phyloP scores from a whole-genome alignment of 2,888 invertebrate species.

The Drosophila neotestacea region DNA sequence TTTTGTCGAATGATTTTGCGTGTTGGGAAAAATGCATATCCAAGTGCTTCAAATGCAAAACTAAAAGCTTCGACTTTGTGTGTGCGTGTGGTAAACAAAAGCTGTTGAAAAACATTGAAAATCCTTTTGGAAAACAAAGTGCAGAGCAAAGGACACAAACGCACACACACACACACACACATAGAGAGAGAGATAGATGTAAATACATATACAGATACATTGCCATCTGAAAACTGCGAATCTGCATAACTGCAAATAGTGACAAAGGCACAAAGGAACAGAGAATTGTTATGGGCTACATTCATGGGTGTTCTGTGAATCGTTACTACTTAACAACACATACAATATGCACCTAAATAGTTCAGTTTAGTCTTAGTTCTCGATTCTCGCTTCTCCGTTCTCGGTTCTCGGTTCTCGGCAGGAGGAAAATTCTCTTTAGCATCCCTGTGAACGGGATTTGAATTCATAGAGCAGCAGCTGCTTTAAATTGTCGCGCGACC shows the following conservation, averaged over 20 bases:
- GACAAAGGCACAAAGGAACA: slow-evolving; percentile 21
- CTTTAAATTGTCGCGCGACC: slow-evolving; percentile 65
- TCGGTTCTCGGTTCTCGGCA: neutral
- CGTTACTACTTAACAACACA: neutral
- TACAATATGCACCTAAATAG: slow-evolving; percentile 5
- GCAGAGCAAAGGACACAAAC: slow-evolving; percentile 42
- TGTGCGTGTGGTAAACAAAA: slow-evolving; percentile 68
- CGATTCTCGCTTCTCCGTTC: too few relatives aligned
- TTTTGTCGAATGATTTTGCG: slow-evolving; percentile 69
- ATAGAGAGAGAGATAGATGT: slow-evolving; percentile 19
- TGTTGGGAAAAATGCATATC: slow-evolving; percentile 62
- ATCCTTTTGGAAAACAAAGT: slow-evolving; percentile 78
- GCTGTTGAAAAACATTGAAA: slow-evolving; percentile 75
- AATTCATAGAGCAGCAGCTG: slow-evolving; percentile 16
- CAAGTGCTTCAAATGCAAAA: slow-evolving; percentile 74
- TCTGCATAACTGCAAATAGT: slow-evolving; percentile 28
- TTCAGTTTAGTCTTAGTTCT: neutral
- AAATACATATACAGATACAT: slow-evolving; percentile 3
- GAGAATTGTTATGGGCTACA: slow-evolving; percentile 23
- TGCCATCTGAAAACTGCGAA: slow-evolving; percentile 19
- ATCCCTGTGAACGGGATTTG: neutral
- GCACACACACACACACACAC: slow-evolving; percentile 1
- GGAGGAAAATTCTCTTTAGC: neutral
- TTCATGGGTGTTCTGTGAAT: slow-evolving; percentile 1
- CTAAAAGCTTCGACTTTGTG: slow-evolving; percentile 59